Percentiles rank a stretch among this genome's conserved stretches.
Evolutionary conservation across 2,888 invertebrate species (phyloP).

Genomic region (Acronicta aceris): DNA sequence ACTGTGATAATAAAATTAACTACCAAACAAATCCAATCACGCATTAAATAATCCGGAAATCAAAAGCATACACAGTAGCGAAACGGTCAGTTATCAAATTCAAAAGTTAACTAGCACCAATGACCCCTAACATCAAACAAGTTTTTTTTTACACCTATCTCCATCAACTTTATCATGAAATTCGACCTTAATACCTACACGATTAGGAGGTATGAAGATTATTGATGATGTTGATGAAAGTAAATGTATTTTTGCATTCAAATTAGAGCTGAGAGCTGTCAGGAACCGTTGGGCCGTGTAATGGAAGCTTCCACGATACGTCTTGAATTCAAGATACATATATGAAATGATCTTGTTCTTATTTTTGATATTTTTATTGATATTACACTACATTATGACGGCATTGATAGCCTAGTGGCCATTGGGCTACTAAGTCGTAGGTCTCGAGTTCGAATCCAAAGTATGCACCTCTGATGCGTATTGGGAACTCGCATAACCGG

Average conservation of each 20-base stretch:
- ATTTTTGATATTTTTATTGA: conserved; percentile 34
- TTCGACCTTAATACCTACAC: conserved; percentile 8
- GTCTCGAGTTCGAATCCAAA: too few relatives aligned
- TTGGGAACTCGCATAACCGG: too few relatives aligned
- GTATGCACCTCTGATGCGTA: too few relatives aligned
- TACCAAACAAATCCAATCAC: conserved; percentile 5
- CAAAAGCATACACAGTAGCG: conserved; percentile 64
- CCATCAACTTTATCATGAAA: conserved; percentile 2
- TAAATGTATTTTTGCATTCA: conserved; percentile 41
- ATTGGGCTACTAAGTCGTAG: too few relatives aligned
- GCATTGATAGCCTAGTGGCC: too few relatives aligned
- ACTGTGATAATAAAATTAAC: too few relatives aligned
- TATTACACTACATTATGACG: too few relatives aligned
- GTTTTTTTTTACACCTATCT: conserved; percentile 11
- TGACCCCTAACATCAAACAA: conserved; percentile 56
- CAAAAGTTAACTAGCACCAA: conserved; percentile 61
- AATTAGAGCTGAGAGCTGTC: conserved; percentile 64
- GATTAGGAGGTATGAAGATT: neutral
- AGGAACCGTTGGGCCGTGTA: conserved; percentile 66
- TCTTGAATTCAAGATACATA: conserved; percentile 49
- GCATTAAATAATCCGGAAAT: conserved; percentile 20
- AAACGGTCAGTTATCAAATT: conserved; percentile 57
- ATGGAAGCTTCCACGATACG: conserved; percentile 77
- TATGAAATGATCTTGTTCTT: conserved; percentile 36
- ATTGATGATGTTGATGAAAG: conserved; percentile 8